Conservation (phyloP, 1,140 invertebrate genomes). For the Platorchestia sp. region DNA sequence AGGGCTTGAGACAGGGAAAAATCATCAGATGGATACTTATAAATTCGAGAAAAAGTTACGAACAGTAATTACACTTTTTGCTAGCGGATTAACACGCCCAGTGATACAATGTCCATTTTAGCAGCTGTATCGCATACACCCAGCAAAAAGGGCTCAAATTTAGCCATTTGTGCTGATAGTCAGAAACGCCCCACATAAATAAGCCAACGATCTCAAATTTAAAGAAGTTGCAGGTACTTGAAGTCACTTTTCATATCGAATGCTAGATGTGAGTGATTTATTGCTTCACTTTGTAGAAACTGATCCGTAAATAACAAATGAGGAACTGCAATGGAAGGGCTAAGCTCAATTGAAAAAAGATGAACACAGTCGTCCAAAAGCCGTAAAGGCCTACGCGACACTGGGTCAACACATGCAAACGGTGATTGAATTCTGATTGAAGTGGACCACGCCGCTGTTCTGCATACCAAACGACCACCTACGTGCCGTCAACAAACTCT, state of each 20-base stretch:
- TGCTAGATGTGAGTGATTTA: not conserved
- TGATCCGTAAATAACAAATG: not conserved
- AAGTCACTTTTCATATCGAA: not conserved
- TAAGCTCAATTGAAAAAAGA: not conserved
- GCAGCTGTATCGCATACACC: not conserved
- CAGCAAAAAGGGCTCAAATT: not conserved
- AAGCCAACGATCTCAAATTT: not conserved
- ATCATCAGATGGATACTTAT: not conserved
- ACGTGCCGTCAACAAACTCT: not conserved
- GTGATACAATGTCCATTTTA: not conserved
- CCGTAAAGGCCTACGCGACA: not conserved
- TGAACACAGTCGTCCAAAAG: not conserved
- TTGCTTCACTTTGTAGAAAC: not conserved
- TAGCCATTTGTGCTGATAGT: not conserved
- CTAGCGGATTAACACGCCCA: not conserved
- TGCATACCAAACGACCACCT: not conserved
- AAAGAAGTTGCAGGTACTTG: not conserved
- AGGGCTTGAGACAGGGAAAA: not conserved
- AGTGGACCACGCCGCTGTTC: not conserved
- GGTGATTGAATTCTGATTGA: not conserved
- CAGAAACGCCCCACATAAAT: not conserved
- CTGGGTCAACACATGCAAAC: not conserved
- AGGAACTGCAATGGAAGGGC: not conserved
- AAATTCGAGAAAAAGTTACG: not conserved
- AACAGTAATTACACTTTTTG: not conserved